These are phyloP conservation scores for Cottus gobio DNA, from an alignment of 2,113 vertebrate genomes.

Conservation along the genomic window DNA sequence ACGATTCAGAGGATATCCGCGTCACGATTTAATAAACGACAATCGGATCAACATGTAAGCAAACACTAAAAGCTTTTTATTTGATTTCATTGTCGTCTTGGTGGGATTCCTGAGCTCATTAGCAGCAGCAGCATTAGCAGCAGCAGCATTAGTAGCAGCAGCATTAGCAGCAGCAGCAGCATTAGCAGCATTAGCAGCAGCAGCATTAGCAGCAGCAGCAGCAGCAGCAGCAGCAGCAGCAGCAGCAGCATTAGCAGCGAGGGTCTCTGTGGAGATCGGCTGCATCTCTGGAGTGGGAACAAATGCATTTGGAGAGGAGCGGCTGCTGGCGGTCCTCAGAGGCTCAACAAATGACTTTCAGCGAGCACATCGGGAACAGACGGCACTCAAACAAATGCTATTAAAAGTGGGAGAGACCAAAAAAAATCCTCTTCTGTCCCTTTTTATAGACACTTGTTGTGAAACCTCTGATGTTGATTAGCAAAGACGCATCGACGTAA, in stretches of 20 bases:
- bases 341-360: constrained; percentile 65
- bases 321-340: constrained; percentile 66
- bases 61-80: constrained; percentile 63
- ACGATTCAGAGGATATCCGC: constrained; percentile 3
- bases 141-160: too few species aligned
- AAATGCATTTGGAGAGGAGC: constrained; percentile 71
- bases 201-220: too few species aligned
- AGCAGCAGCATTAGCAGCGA: too few species aligned
- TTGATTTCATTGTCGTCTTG: constrained; percentile 50
- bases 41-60: constrained; percentile 43
- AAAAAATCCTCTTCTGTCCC: constrained; percentile 46
- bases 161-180: too few species aligned
- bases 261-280: constrained; percentile 46
- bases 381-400: constrained; percentile 70
- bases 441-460: constrained; percentile 33
- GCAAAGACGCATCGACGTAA: constrained; percentile 13
- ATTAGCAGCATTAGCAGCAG: too few species aligned
- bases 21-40: constrained; percentile 13
- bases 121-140: constrained; percentile 59
- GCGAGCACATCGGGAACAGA: constrained; percentile 40
- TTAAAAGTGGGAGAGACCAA: constrained; percentile 30
- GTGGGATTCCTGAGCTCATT: constrained; percentile 60
- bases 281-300: constrained; percentile 56
- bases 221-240: too few species aligned
- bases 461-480: constrained; percentile 51